Base-by-base conservation (phyloP, 2,888 invertebrate genomes). In the Tetrapedia diversipes region DNA sequence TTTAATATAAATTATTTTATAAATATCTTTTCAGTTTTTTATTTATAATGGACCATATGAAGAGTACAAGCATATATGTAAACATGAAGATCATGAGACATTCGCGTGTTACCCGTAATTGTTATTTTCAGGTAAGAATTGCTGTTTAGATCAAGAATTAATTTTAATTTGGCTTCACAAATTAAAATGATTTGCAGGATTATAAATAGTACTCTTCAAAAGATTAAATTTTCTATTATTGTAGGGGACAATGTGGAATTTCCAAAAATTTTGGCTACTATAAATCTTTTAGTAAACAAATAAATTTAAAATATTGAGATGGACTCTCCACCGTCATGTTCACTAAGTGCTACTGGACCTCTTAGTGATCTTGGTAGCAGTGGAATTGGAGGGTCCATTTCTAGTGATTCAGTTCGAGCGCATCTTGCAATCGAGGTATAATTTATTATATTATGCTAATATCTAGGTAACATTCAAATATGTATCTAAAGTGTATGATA, bases 241-340 rank as follows among this genome's bases (percentile, higher is more conserved):
- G 1, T 60, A 90, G 90, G 86, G 86, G 84, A 86, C 85, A 86
- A 88, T 88, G 81, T 87, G 86, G 88, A 88, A 86, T 66, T 80
- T 85, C 67, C 85, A 86, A 78, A 86, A 84, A 68, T 85, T 83
- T 81, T 81, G 84, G 86, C 79, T 82, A 74, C 69, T 81, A 65
- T 87, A 82, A 78, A 84, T 77, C 69, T 68, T 78, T 47, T 75
- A 80, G 70, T 77, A 43, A 66, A 49, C 41, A 66, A 70, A 66
- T 76, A 81, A 82, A 64, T 43, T 56, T 49, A 69, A 77, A 70
- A 56, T 59, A 39, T 76, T 82, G 84, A 88, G 83, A 96, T 96
- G 96, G 96, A 96, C 93, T 96, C 95, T 87, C 95, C 96, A 90
- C 95, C 95, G 89, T 94, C 95, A 83, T 95, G 95, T 92, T 95